A percentile compares a stretch with the other conserved stretches of the same genome.
Evolutionary conservation across 2,888 invertebrate genomes (phyloP).

Genomic region (Aproaerema taeniolella): DNA sequence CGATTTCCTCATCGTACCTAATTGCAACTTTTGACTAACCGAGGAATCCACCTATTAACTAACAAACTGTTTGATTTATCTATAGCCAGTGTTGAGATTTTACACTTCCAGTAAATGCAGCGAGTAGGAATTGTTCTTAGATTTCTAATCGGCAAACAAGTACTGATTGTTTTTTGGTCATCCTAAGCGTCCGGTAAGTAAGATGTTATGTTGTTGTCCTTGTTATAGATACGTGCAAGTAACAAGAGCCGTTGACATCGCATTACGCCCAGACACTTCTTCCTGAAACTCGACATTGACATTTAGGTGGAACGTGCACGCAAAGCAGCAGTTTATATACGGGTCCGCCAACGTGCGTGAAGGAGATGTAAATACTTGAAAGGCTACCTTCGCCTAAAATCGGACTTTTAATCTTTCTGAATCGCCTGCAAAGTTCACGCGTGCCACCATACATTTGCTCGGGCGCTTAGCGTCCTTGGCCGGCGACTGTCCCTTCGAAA

Average conservation of each 20-base stretch:
- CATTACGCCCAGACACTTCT: constrained; percentile 45
- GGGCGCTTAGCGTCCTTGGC: constrained; percentile 50
- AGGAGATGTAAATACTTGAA: constrained; percentile 28
- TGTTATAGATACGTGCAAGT: constrained; percentile 41
- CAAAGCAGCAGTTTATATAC: constrained; percentile 18
- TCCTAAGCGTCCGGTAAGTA: too few relatives aligned
- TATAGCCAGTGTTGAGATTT: too few relatives aligned
- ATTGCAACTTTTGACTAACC: too few relatives aligned
- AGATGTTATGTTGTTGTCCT: constrained; percentile 31
- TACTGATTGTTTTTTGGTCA: too few relatives aligned
- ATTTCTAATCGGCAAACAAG: too few relatives aligned
- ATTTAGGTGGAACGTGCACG: constrained; percentile 43
- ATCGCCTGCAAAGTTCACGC: constrained; percentile 40
- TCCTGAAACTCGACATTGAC: constrained; percentile 68
- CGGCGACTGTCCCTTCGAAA: constrained; percentile 49
- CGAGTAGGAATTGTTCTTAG: too few relatives aligned
- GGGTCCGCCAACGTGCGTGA: constrained; percentile 35
- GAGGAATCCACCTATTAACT: too few relatives aligned
- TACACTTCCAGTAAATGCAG: too few relatives aligned
- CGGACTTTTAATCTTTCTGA: constrained; percentile 35
- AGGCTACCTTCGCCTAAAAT: constrained; percentile 38
- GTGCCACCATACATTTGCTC: constrained; percentile 41
- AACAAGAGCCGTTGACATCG: constrained; percentile 31
- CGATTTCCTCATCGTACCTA: too few relatives aligned
- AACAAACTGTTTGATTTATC: too few relatives aligned